Base-by-base conservation (phyloP, 2,113 vertebrate genomes). In the Cavia porcellus region DNA sequence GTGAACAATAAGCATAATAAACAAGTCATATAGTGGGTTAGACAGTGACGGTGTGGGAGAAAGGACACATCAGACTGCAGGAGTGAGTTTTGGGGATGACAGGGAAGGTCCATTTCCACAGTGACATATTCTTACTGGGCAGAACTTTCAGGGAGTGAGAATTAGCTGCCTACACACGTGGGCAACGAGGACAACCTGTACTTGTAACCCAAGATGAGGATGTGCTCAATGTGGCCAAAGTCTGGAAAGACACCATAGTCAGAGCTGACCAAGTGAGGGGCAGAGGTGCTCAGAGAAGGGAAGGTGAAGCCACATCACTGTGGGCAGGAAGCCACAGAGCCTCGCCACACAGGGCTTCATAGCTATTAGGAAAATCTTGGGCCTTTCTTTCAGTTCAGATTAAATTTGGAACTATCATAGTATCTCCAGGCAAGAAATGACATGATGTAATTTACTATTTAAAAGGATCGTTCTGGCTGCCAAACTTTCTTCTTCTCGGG, bases 191-290 rank as follows among this genome's bases (percentile, higher is more conserved):
- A 52, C 20, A 32, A 2, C 30, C 35, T 19, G 13, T n/a, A 24
- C n/a, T 47, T n/a, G 0, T 32, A 45, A 38, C 47, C 12, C 24
- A 14, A 57, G 50, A 55, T 9, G 68, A 64, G 52, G 20, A 22
- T 4, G 0, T 87, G 14, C 30, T 22, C 8, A 5, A 9, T 4
- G 4, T 1, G n/a, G 84, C 2, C 0, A 1, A 35, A 13, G 25
- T 85, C 55, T 80, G 11, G 20, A 70, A 82, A 52, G 82, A 32
- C 61, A 17, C 22, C 14, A 5, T 19, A 62, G 2, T 28, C 55
- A 8, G 55, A 70, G 38, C 14, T 1, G 1, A 32, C 28, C 61
- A 5, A 70, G 45, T 3, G 5, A 80, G 12, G 1, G 22, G 2
- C 10, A 25, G 35, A 68, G 64, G 14, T 0, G 0, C 25, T 81